Percentiles rank a stretch among this genome's conserved stretches.
These are phyloP conservation scores for Corythornis cristatus DNA, from an alignment of 2,113 vertebrate species.

Conservation along the genomic window DNA sequence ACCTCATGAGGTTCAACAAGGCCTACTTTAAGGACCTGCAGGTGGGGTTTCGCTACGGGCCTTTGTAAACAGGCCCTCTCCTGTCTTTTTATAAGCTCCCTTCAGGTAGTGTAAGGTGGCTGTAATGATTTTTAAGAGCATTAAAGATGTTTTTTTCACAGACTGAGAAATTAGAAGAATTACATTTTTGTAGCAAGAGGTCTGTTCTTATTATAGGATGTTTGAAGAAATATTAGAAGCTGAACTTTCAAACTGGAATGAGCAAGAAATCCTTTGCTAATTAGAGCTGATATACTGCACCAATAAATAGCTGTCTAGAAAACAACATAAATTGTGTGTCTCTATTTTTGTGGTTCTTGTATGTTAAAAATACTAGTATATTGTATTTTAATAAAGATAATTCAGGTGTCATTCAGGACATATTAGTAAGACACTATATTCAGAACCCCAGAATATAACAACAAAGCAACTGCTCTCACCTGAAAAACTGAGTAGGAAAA, in stretches of 20 bases:
- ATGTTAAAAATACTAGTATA: slow-evolving; percentile 1
- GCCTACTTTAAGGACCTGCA: not conserved
- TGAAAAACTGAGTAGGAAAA: not conserved
- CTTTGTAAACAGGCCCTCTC: too few relatives aligned
- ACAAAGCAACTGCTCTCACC: not conserved
- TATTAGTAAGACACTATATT: slow-evolving; percentile 16
- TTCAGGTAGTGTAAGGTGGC: not conserved
- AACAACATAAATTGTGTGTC: slow-evolving; percentile 18
- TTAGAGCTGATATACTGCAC: not conserved
- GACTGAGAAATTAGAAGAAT: slow-evolving; percentile 61
- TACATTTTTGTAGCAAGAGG: not conserved
- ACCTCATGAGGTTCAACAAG: not conserved
- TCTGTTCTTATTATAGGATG: slow-evolving; percentile 40
- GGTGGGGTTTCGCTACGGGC: too few relatives aligned
- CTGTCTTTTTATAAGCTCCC: too few relatives aligned
- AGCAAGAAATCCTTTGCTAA: not conserved
- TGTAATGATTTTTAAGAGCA: slow-evolving; percentile 46
- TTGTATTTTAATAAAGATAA: not conserved
- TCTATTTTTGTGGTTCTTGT: slow-evolving; percentile 16
- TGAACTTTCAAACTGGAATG: slow-evolving; percentile 25
- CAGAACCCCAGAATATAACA: not conserved
- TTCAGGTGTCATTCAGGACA: slow-evolving; percentile 17
- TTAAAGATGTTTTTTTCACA: slow-evolving; percentile 54
- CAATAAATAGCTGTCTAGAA: slow-evolving; percentile 6
- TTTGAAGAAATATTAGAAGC: slow-evolving; percentile 42